A percentile compares a stretch with the other conserved stretches of the same genome.
Evolutionary conservation across 2,888 invertebrate genomes (phyloP).

Genomic region (Leptopilina myrica): DNA sequence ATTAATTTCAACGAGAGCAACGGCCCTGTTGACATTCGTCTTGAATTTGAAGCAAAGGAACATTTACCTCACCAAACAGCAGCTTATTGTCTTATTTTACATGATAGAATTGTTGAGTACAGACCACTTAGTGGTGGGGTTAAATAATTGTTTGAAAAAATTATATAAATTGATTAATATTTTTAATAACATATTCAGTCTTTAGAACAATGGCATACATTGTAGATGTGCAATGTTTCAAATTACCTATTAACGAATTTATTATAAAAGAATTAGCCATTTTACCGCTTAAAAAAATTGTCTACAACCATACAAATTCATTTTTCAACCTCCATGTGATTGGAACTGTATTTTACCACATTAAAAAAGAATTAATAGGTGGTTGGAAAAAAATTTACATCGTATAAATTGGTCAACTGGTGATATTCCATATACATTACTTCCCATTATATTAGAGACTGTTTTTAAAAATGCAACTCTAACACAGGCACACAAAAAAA

Average conservation of each 20-base stretch:
- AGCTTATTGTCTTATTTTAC: constrained; percentile 6
- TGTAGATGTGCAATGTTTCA: constrained; percentile 46
- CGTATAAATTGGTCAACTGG: not conserved
- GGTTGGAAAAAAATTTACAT: not conserved
- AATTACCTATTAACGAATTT: constrained; percentile 38
- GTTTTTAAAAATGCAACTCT: not conserved
- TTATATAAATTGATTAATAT: too few relatives aligned
- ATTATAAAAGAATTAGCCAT: constrained; percentile 44
- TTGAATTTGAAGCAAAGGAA: constrained; percentile 1
- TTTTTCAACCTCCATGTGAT: constrained; percentile 38
- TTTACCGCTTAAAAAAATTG: not conserved
- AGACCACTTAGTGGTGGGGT: constrained; percentile 6
- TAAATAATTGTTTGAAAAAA: not conserved
- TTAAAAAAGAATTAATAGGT: not conserved
- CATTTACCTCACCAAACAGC: not conserved
- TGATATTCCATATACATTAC: too few relatives aligned
- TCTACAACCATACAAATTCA: constrained; percentile 20
- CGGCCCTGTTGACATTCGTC: constrained; percentile 11
- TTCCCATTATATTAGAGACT: too few relatives aligned
- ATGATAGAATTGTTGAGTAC: constrained; percentile 5
- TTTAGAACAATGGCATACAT: constrained; percentile 36
- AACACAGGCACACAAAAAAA: too few relatives aligned
- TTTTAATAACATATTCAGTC: too few relatives aligned
- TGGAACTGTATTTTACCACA: constrained; percentile 7
- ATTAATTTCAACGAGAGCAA: constrained; percentile 44